These are phyloP conservation scores for Caenorhabditis drosophilae DNA, from an alignment of 2,888 invertebrate species.

Conservation along the genomic window DNA sequence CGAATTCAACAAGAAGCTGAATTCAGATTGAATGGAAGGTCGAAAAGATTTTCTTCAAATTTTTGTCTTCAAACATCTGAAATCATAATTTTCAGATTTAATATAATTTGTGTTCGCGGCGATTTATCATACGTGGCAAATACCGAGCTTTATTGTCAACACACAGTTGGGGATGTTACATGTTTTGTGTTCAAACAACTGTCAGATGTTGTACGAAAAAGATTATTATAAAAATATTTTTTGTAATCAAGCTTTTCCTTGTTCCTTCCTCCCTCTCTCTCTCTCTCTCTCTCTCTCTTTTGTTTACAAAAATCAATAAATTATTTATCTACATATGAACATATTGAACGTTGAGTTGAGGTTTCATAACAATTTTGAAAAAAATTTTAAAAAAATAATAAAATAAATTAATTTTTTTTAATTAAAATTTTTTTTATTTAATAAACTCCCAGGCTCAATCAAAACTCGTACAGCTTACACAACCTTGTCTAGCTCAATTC, in stretches of 20 bases:
- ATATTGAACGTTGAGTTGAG: too few species aligned
- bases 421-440: too few species aligned
- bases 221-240: constrained; percentile 11
- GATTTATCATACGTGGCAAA: constrained; percentile 52
- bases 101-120: constrained; percentile 50
- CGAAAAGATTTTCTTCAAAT: neutral
- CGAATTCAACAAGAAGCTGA: constrained; percentile 49
- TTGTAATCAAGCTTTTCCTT: neutral
- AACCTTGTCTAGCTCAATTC: too few species aligned
- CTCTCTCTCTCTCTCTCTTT: too few species aligned
- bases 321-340: too few species aligned
- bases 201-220: constrained; percentile 32
- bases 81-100: constrained; percentile 39
- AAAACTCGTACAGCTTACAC: too few species aligned
- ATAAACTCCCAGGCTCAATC: too few species aligned
- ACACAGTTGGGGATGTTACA: constrained; percentile 51
- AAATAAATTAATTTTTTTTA: too few species aligned
- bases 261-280: too few species aligned
- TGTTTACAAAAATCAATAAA: too few species aligned
- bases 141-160: constrained; percentile 48
- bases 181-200: constrained; percentile 52
- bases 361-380: too few species aligned
- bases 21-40: constrained; percentile 8
- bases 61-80: neutral
- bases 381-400: too few species aligned